Conservation (phyloP, 2,888 invertebrate genomes). For the Perdita meconis region DNA sequence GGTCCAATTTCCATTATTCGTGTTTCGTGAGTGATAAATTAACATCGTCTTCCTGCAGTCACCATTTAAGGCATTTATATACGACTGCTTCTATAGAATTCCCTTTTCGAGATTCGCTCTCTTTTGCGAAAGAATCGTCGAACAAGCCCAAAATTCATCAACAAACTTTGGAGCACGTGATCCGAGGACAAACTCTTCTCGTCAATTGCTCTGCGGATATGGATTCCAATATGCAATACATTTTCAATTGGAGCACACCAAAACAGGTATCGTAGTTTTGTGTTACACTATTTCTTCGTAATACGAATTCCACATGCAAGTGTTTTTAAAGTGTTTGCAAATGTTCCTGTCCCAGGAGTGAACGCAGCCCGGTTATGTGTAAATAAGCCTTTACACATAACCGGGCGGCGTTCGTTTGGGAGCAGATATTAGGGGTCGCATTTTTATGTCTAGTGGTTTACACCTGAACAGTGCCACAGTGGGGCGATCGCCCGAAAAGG, state of each 20-base stretch:
- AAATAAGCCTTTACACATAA: too few relatives aligned
- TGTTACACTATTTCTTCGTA: neutral
- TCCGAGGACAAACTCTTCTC: constrained; percentile 73
- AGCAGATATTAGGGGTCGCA: too few relatives aligned
- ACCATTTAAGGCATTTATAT: neutral
- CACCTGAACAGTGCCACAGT: too few relatives aligned
- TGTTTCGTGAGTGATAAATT: constrained; percentile 57
- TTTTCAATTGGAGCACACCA: constrained; percentile 74
- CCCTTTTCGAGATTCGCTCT: neutral
- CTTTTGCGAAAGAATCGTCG: constrained; percentile 50
- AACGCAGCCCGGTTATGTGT: too few relatives aligned
- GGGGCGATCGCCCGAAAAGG: too few relatives aligned
- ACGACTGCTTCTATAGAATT: neutral
- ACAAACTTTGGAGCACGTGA: constrained; percentile 70
- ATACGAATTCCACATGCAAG: neutral
- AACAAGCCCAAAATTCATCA: constrained; percentile 66
- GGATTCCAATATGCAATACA: constrained; percentile 55
- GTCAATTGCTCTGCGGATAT: constrained; percentile 74
- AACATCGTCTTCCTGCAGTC: neutral
- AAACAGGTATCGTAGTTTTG: constrained; percentile 50
- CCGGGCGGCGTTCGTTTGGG: too few relatives aligned
- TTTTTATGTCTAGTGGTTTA: too few relatives aligned
- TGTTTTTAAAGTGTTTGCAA: neutral
- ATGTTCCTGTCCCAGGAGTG: too few relatives aligned
- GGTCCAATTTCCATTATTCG: constrained; percentile 49